Evolutionary conservation across 92 coral and sea anemone species (phyloP), one percentile per base, ranked within the genome.

Genomic region (Palythoa grandiflora): DNA sequence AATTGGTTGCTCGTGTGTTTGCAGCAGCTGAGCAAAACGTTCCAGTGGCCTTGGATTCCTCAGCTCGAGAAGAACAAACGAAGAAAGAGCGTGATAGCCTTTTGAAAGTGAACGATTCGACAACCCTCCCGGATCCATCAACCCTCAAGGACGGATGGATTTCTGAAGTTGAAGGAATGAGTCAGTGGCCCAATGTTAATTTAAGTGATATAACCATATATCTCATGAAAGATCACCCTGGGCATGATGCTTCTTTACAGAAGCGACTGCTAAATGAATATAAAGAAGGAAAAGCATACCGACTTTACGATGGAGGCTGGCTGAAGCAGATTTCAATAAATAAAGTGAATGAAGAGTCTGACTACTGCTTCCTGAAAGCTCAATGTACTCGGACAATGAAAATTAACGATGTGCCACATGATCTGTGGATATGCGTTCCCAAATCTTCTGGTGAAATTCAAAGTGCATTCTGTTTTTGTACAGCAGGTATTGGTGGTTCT

Each of bases 241-340:
- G 90, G 21, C 52, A 87, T 47, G 86, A 79, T 63, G 80, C 80
- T 59, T 78, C 90, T 5, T 66, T 87, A 14, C 90, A 80, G 66
- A 90, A 87, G 65, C 84, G 90, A 11, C 71, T 90, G 40, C 83
- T 80, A 50, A 87, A 86, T 53, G 90, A 90, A 50, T 90, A 90
- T 68, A 90, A 87, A 80, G n/a, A n/a, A n/a, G 79, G 93, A 47
- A 90, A 90, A 57, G 90, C 90, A 3, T 86, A 85, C 78, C 87
- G 90, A 21, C 59, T 89, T 9, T 83, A 66, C 70, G 60, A 54
- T 48, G 83, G 48, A 75, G 85, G 83, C 77, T 87, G 90, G 90
- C 75, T 78, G 35, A 87, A 87, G 53, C 74, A 87, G 61, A 55
- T 87, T 38, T 87, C 71, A 48, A 75, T 78, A 38, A 74, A 88